Base-by-base conservation (phyloP, 2,113 vertebrate genomes). In the Pholis gunnellus region DNA sequence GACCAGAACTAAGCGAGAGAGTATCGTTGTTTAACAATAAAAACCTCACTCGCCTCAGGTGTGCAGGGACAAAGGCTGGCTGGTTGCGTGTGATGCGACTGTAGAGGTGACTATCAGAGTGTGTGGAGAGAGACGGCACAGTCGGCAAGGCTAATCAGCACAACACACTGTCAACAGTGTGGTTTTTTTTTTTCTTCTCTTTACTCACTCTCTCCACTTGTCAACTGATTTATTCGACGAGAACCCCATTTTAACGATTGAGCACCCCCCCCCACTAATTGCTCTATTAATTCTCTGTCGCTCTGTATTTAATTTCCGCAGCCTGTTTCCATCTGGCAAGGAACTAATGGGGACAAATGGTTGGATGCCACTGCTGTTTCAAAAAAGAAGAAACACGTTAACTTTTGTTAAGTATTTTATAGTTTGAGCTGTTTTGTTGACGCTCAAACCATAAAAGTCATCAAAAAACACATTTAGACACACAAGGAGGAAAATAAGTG, bases 251-350 rank as follows among this genome's bases (percentile, higher is more conserved):
- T 82, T 75, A 73, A 81, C 2, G 48, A 88, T 70, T 59, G 64
- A n/a, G 10, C 34, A 5, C 70, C 70, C 34, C 34, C 70, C 70
- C 40, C 65, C 59, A 73, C 82, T 93, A 88, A 92, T 91, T 90
- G 84, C 82, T 87, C 79, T 57, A 85, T 90, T 89, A 84, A 89
- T 89, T 88, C 65, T 71, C 82, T 77, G 87, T 73, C 76, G 31
- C 73, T 82, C 85, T 71, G 78, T 89, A 81, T 93, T 92, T 81
- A 87, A 88, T 93, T 85, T 83, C 71, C 88, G 79, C 81, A 81
- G 83, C 77, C 79, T 44, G 75, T 84, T 78, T 89, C 75, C 81
- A 85, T 89, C 77, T 89, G 84, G 77, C 50, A 74, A 61, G 52
- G 31, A 71, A 29, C 72, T 93, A 87, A 90, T 86, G 69, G 72